A percentile compares a stretch with the other conserved stretches of the same genome.
Evolutionary conservation across 2,113 vertebrate species (phyloP).

Genomic region (Marmota flaviventris): DNA sequence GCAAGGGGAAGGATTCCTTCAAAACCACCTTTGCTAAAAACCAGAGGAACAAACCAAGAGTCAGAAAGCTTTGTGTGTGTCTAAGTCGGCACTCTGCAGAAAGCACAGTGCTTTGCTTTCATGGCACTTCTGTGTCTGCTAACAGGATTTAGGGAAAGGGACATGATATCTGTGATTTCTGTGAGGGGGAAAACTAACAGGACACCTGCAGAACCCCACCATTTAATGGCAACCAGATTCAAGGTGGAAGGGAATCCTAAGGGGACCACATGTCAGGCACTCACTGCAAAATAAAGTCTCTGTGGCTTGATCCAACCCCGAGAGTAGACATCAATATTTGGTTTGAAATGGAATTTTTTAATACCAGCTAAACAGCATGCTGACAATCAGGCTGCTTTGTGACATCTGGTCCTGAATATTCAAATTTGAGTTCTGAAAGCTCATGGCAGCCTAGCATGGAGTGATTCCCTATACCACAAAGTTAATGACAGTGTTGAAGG

Average conservation of each 20-base stretch:
- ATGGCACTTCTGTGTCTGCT: neutral
- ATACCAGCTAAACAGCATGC: conserved; percentile 1
- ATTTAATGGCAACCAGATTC: neutral
- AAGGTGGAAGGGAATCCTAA: neutral
- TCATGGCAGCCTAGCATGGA: neutral
- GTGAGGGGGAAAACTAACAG: neutral
- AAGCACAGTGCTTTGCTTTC: neutral
- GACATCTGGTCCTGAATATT: conserved; percentile 51
- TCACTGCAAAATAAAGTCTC: conserved; percentile 21
- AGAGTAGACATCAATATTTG: neutral
- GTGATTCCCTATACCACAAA: neutral
- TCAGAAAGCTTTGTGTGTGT: neutral
- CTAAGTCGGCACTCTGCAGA: neutral
- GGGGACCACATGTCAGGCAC: neutral
- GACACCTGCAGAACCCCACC: neutral
- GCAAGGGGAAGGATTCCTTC: conserved; percentile 14
- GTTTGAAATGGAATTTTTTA: conserved; percentile 44
- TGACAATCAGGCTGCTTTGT: conserved; percentile 30
- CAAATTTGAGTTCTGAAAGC: conserved; percentile 3
- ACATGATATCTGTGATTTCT: neutral
- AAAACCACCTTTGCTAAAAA: neutral
- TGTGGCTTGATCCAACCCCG: neutral
- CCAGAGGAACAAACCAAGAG: neutral
- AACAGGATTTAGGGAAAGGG: neutral
- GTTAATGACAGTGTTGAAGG: neutral